Evolutionary conservation across 2,113 vertebrate species (phyloP).

Genomic region (Eonycteris spelaea): DNA sequence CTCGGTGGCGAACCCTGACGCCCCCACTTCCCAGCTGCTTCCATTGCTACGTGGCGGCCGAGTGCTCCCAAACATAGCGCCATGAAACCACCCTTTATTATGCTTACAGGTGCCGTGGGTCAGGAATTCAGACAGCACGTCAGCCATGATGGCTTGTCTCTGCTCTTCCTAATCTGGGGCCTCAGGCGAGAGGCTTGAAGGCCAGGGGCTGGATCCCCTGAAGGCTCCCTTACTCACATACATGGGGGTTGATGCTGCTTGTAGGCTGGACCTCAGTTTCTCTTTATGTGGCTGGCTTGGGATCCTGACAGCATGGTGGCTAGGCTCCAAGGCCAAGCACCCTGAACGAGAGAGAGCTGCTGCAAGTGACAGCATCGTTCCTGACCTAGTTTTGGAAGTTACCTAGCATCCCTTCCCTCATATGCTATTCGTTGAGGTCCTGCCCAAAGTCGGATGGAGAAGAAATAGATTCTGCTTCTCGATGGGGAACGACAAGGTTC

Average conservation of each 20-base stretch:
- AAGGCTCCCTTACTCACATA: background rate
- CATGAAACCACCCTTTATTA: rapidly evolving
- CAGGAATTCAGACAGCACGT: background rate
- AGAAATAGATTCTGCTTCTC: background rate
- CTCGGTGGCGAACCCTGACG: background rate
- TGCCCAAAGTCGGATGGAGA: background rate
- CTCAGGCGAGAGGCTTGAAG: background rate
- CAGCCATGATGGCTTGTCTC: background rate
- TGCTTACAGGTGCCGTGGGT: no score
- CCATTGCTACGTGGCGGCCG: background rate
- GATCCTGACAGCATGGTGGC: background rate
- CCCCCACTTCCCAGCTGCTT: background rate
- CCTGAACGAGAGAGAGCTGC: background rate
- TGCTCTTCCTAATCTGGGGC: background rate
- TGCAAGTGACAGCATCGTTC: background rate
- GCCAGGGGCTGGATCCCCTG: no score
- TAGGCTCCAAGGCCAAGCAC: background rate
- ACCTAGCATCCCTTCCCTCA: background rate
- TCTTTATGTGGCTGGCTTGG: background rate
- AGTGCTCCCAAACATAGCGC: background rate
- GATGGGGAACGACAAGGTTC: background rate
- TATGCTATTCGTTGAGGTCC: background rate
- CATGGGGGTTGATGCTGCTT: background rate
- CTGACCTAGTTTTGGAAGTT: background rate
- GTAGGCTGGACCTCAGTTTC: background rate